Base-by-base conservation (phyloP, 1,140 invertebrate species). In the Lamellibrachia luymesi region DNA sequence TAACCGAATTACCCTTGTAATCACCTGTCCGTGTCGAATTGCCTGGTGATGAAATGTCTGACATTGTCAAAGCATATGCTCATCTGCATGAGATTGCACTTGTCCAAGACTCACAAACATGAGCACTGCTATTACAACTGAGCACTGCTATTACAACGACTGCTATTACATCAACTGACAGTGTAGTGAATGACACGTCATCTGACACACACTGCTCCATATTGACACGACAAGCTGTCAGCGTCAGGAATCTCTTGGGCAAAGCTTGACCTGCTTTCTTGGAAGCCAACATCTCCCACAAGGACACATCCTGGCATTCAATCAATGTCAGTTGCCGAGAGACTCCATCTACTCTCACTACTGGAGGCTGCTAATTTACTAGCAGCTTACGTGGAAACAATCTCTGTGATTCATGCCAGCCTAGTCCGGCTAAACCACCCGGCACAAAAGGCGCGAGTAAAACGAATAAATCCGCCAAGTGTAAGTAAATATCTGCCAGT, bases 281-380 rank as follows among this genome's bases (percentile, higher is more conserved):
- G 64, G 64, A 80, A 80, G 64, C 6, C 64, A 22, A 17, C 6
- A 4, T 22, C 64, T 38, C 64, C 64, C 64, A 2, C 64, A 80
- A 80, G 64, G 64, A 80, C 64, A 22, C 64, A 10, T 80, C 64
- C 64, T 22, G 64, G 13, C 64, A 80, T 80, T 80, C 64, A 22
- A 22, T 80, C 64, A 80, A 80, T 80, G 64, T 80, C 64, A 80
- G 64, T 2, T 22, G 64, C 17, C 13, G 64, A 80, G 64, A 80
- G 64, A 17, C 64, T 80, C 64, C 64, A 80, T 80, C 64, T 80
- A 80, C 64, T 80, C 52, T 80, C 13, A 22, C 8, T 80, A 80
- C 64, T n/a, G 64, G 64, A 80, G 64, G 64, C 64, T 80, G 64
- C 64, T 80, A 80, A 80, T 80, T 80, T 80, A 80, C 64, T 80